Conservation (phyloP, 2,888 invertebrate species). For the Lypha dubia region DNA sequence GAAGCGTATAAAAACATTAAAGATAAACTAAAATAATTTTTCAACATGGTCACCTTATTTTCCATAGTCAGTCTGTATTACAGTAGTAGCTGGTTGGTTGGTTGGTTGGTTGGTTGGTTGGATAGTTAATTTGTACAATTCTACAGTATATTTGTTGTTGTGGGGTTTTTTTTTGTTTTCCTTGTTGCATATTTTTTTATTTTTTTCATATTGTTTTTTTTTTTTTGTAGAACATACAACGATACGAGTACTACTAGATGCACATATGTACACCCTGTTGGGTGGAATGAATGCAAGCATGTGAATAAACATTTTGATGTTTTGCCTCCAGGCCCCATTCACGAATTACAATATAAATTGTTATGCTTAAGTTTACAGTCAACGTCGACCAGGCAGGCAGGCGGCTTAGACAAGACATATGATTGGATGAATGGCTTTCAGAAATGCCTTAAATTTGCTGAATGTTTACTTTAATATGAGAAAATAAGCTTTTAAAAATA, state of each 20-base stretch:
- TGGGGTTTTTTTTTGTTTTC: background rate
- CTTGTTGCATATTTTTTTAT: background rate
- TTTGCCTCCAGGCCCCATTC: constrained; percentile 76
- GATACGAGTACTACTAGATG: background rate
- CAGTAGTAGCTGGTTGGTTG: constrained; percentile 72
- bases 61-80: constrained; percentile 46
- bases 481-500: constrained; percentile 35
- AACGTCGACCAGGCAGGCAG: constrained; percentile 66
- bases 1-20: too few species aligned
- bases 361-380: constrained; percentile 69
- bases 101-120: constrained; percentile 70
- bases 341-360: constrained; percentile 72
- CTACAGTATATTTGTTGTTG: constrained; percentile 29
- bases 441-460: constrained; percentile 37
- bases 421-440: constrained; percentile 54
- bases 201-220: constrained; percentile 22
- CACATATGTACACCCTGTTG: constrained; percentile 60
- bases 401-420: constrained; percentile 67
- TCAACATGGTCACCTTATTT: constrained; percentile 53
- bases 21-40: background rate
- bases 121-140: constrained; percentile 69
- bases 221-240: constrained; percentile 21
- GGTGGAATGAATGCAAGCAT: constrained; percentile 62
- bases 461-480: constrained; percentile 31
- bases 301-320: constrained; percentile 77